Evolutionary conservation across 2,888 invertebrate species (phyloP).

Genomic region (Hipparchia semele): DNA sequence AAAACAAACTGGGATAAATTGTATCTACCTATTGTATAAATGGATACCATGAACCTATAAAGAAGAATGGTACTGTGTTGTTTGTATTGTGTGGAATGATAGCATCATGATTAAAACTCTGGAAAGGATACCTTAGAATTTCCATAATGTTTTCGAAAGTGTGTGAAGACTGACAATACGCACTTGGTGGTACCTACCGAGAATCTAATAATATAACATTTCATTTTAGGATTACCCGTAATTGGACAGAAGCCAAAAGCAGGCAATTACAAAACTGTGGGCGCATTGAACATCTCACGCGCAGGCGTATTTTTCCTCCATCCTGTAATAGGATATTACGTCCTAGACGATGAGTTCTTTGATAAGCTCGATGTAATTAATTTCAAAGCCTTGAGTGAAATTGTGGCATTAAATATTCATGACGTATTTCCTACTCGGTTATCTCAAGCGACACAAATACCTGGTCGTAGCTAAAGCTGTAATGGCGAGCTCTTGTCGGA

Average conservation of each 20-base stretch:
- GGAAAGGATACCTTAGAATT: too few species aligned
- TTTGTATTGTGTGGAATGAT: too few species aligned
- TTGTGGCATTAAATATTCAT: background rate
- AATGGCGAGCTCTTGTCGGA: too few species aligned
- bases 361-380: constrained; percentile 6
- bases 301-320: background rate
- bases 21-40: too few species aligned
- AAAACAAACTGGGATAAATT: background rate
- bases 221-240: background rate
- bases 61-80: too few species aligned
- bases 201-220: background rate
- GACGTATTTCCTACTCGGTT: background rate
- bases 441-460: background rate
- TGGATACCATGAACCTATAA: too few species aligned
- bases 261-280: too few species aligned
- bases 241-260: background rate
- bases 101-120: too few species aligned
- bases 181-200: too few species aligned
- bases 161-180: too few species aligned
- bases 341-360: background rate
- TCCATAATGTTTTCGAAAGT: too few species aligned
- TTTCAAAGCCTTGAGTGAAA: background rate
- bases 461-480: background rate
- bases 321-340: background rate
- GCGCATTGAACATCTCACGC: too few species aligned